phyloP scores from a whole-genome alignment of 2,888 invertebrate genomes.

The Ichneumon xanthorius region DNA sequence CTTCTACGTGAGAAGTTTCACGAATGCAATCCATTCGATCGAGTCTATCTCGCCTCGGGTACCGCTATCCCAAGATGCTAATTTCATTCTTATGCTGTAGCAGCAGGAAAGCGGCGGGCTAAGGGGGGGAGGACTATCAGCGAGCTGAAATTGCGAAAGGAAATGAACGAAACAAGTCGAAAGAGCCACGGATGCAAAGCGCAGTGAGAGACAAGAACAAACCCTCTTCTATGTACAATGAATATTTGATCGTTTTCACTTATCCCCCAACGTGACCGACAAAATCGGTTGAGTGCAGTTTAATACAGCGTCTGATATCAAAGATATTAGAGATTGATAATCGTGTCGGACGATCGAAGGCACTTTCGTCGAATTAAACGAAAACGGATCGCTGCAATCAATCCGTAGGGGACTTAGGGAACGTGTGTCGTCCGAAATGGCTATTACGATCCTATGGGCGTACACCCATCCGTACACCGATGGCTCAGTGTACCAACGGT shows the following conservation, averaged over 20 bases:
- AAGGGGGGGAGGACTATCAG: slow-evolving; percentile 22
- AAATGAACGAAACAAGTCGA: slow-evolving; percentile 25
- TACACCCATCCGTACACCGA: slow-evolving; percentile 22
- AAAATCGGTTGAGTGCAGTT: slow-evolving; percentile 8
- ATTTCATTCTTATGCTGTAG: slow-evolving; percentile 61
- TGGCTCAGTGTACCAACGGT: not conserved
- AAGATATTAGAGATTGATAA: slow-evolving; percentile 53
- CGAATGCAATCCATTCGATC: slow-evolving; percentile 72
- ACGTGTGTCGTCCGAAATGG: slow-evolving; percentile 49
- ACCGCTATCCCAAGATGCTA: slow-evolving; percentile 61
- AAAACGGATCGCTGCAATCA: slow-evolving; percentile 59
- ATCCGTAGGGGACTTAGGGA: slow-evolving; percentile 48
- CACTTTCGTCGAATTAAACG: slow-evolving; percentile 63
- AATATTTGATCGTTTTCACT: slow-evolving; percentile 47
- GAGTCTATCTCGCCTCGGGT: slow-evolving; percentile 52
- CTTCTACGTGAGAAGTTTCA: slow-evolving; percentile 75
- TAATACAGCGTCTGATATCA: slow-evolving; percentile 36
- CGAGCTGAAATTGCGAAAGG: slow-evolving; percentile 36
- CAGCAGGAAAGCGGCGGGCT: not conserved
- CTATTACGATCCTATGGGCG: slow-evolving; percentile 63
- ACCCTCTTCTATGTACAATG: slow-evolving; percentile 26
- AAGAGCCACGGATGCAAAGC: not conserved
- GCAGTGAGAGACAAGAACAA: slow-evolving; percentile 4
- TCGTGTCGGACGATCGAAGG: slow-evolving; percentile 53
- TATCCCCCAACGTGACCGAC: not conserved